Base-by-base conservation (phyloP, 2,888 invertebrate genomes). In the Notodonta ziczac region DNA sequence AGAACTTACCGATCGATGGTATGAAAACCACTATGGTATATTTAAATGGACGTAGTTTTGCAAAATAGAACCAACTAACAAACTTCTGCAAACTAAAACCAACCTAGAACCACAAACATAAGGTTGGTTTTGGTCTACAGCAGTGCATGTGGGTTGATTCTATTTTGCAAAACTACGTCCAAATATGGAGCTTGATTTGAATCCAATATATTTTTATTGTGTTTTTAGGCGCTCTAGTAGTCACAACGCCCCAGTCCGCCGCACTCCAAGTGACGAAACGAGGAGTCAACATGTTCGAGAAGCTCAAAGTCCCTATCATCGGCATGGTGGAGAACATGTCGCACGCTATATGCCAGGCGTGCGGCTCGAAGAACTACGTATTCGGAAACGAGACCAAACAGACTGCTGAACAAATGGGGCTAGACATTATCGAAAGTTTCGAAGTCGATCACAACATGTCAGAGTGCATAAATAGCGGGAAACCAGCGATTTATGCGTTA, bases 311-410 rank as follows among this genome's bases (percentile, higher is more conserved):
- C 8, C 97, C 98, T 0, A 94, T 98, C 51, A 94, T 97, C 56
- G 99, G 99, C n/a, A 85, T 98, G 64, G 96, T 98, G 0, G 97
- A 98, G 83, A 99, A 99, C 87, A 99, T 99, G 98, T 96, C 96
- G 5, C 95, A 95, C 61, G 95, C 96, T 0, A 91, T 95, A 54
- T 99, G 98, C 84, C 94, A 96, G 0, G 95, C 96, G 39, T 99
- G 98, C 84, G 95, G 95, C 24, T 93, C 95, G n/a, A 93, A 95
- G 63, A 95, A 97, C 66, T 94, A 94, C 67, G 91, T 98, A 44
- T 98, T 97, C 85, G 97, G 97, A 3, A 92, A 95, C 63, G 95
- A 95, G 42, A 96, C 96, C 0, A 85, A 94, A 54, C 82, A 90
- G 46, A 90, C 96, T 39, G 96, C 96, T 0, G 80, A 91, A 44